A percentile compares a stretch with the other conserved stretches of the same genome.
phyloP scores from a whole-genome alignment of 2,113 vertebrate genomes.

The Mesoclemmys tuberculata region DNA sequence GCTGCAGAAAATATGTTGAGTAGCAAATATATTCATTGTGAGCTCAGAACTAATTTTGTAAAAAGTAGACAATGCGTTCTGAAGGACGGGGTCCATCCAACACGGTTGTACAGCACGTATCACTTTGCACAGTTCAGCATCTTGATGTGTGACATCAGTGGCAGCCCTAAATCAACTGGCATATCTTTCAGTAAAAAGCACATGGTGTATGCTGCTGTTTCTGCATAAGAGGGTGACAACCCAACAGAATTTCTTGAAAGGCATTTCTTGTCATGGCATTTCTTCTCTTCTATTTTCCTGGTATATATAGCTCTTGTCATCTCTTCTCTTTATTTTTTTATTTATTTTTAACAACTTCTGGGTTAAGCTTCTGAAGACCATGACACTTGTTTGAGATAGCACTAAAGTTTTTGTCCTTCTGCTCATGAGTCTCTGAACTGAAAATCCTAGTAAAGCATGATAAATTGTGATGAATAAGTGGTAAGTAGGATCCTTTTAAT shows the following conservation, averaged over 20 bases:
- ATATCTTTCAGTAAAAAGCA: not conserved
- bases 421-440: not conserved
- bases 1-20: not conserved
- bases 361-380: not conserved
- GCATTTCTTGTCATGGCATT: rapidly evolving
- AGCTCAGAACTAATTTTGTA: not conserved
- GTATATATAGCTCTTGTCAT: not conserved
- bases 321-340: not conserved
- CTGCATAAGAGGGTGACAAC: not conserved
- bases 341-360: not conserved
- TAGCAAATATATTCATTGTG: not conserved
- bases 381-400: not conserved
- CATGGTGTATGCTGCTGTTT: not conserved
- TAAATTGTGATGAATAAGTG: not conserved
- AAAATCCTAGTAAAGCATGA: not conserved
- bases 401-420: not conserved
- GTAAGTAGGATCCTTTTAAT: not conserved
- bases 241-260: not conserved
- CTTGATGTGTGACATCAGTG: not conserved
- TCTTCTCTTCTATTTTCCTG: not conserved
- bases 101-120: no score
- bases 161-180: not conserved
- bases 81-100: not conserved
- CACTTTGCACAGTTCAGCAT: not conserved
- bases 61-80: not conserved